Evolutionary conservation across 2,888 invertebrate species (phyloP).

Genomic region (Dioctria rufipes): DNA sequence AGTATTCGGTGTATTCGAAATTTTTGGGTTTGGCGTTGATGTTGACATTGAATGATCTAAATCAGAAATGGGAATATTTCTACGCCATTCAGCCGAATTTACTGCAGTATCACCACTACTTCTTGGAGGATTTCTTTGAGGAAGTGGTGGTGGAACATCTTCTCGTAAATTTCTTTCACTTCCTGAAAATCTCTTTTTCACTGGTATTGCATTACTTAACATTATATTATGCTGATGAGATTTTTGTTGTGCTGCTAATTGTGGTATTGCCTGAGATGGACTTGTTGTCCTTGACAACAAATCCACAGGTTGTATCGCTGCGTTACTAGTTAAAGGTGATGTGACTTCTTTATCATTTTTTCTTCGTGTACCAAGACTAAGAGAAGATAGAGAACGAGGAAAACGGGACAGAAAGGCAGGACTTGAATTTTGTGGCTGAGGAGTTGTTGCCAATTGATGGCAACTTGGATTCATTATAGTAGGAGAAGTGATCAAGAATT

Average conservation of each 20-base stretch:
- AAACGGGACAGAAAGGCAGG: conserved; percentile 71
- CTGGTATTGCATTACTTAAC: conserved; percentile 64
- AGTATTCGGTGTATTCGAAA: conserved; percentile 11
- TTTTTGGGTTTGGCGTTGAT: conserved; percentile 31
- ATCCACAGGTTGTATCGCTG: conserved; percentile 51
- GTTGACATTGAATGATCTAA: conserved; percentile 66
- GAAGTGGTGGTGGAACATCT: conserved; percentile 73
- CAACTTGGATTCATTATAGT: conserved; percentile 64
- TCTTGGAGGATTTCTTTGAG: conserved; percentile 72
- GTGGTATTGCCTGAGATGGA: conserved; percentile 62
- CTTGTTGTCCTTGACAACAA: conserved; percentile 60
- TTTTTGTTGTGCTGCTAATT: conserved; percentile 61
- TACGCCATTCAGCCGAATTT: conserved; percentile 60
- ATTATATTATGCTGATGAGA: conserved; percentile 63
- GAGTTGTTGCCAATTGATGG: conserved; percentile 59
- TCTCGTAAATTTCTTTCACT: conserved; percentile 65
- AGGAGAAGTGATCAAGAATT: conserved; percentile 59
- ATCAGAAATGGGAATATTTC: conserved; percentile 67
- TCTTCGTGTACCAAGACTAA: conserved; percentile 70
- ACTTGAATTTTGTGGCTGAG: conserved; percentile 66
- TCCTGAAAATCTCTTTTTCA: conserved; percentile 67
- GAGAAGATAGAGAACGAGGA: conserved; percentile 71
- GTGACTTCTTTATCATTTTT: conserved; percentile 70
- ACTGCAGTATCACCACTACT: conserved; percentile 22
- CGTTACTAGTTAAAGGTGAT: conserved; percentile 66